Evolutionary conservation across 2,888 invertebrate genomes (phyloP).

Genomic region (Napeogenes inachia): DNA sequence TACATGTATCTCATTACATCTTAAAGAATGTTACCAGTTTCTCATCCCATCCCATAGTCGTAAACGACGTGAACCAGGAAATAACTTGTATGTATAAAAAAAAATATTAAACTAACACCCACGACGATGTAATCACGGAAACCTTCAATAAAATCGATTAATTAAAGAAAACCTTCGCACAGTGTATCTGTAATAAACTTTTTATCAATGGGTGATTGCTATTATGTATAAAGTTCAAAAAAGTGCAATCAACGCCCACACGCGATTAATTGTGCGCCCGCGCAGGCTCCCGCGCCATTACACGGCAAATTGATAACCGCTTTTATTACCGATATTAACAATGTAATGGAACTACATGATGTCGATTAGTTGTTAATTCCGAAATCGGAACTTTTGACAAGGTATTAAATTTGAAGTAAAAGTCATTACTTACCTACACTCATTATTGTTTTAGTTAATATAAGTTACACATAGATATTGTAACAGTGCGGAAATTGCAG

Average conservation of each 20-base stretch:
- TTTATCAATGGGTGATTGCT: constrained; percentile 31
- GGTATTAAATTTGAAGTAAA: no score
- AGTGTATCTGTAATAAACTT: constrained; percentile 12
- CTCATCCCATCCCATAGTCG: background rate
- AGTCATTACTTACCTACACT: no score
- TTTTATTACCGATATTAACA: constrained; percentile 39
- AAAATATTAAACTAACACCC: constrained; percentile 1
- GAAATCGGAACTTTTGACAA: no score
- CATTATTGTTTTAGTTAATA: background rate
- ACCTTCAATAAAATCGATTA: constrained; percentile 5
- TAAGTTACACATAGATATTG: background rate
- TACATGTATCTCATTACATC: no score
- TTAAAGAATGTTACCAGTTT: no score
- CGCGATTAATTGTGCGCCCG: constrained; percentile 43
- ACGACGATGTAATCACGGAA: background rate
- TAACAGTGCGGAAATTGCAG: constrained; percentile 46
- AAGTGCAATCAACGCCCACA: constrained; percentile 48
- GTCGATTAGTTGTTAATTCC: constrained; percentile 14
- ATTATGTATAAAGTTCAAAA: constrained; percentile 35
- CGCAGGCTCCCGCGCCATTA: constrained; percentile 39
- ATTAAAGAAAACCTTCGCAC: constrained; percentile 10
- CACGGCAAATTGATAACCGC: constrained; percentile 44
- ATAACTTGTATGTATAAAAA: background rate
- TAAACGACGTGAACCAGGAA: background rate
- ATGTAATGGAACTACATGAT: constrained; percentile 15